phyloP scores from a whole-genome alignment of 2,113 vertebrate species.

The Plectropomus leopardus region DNA sequence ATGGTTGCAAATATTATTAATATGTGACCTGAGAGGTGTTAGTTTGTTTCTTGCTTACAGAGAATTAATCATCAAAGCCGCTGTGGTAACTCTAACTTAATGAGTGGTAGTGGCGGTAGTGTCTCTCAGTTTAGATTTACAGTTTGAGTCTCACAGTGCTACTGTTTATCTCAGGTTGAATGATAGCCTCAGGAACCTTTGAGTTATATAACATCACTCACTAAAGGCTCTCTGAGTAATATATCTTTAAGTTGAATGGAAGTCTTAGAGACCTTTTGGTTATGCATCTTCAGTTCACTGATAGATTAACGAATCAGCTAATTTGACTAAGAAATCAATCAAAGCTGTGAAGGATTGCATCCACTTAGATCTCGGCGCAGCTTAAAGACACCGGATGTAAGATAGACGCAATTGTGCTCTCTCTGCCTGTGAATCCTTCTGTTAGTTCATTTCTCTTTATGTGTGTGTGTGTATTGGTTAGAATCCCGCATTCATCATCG shows the following conservation, averaged over 20 bases:
- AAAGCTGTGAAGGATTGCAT: constrained; percentile 43
- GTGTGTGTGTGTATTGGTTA: neutral
- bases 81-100: no score
- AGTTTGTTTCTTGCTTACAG: no score
- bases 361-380: constrained; percentile 18
- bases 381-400: neutral
- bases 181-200: neutral
- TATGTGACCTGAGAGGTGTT: no score
- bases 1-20: no score
- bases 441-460: constrained; percentile 22
- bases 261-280: constrained; percentile 10
- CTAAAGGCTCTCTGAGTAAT: constrained; percentile 19
- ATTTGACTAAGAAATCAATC: constrained; percentile 67
- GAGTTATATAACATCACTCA: constrained; percentile 2
- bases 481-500: constrained; percentile 32
- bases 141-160: neutral
- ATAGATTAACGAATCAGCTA: constrained; percentile 58
- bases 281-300: constrained; percentile 54
- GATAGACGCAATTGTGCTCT: neutral
- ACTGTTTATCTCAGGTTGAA: neutral
- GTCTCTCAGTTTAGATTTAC: neutral
- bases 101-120: no score
- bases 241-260: constrained; percentile 20
- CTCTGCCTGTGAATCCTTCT: constrained; percentile 13
- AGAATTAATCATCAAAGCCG: no score